Percentiles rank a stretch among this genome's conserved stretches.
phyloP scores from a whole-genome alignment of 92 coral and sea anemone genomes.

The Zoanthus gigantus region DNA sequence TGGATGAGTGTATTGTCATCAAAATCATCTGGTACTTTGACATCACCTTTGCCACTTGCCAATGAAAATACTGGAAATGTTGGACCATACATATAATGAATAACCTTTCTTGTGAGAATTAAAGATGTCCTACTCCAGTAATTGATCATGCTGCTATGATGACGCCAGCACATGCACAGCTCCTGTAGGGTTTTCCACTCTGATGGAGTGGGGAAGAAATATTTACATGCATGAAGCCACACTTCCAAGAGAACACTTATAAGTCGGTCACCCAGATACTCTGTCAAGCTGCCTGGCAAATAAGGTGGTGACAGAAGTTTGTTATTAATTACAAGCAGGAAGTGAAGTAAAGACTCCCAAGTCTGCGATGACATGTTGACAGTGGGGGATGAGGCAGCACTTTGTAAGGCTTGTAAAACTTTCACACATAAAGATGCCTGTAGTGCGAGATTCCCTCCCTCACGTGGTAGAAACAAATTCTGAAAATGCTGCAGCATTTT shows the following conservation, averaged over 20 bases:
- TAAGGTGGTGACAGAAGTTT: conserved; percentile 90
- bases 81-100: conserved; percentile 90
- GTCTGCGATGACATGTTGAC: conserved; percentile 76
- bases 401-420: conserved; percentile 83
- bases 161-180: conserved; percentile 95
- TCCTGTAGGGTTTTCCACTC: conserved; percentile 98
- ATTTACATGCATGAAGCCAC: conserved; percentile 91
- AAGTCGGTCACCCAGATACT: conserved; percentile 86
- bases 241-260: conserved; percentile 89
- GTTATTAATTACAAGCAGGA: conserved; percentile 84
- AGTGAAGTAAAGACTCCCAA: conserved; percentile 89
- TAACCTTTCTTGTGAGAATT: conserved; percentile 81
- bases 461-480: conserved; percentile 84
- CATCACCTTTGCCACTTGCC: conserved; percentile 81
- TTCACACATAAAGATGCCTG: conserved; percentile 94
- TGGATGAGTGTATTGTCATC: conserved; percentile 82
- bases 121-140: conserved; percentile 92
- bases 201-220: conserved; percentile 92
- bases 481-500: conserved; percentile 91
- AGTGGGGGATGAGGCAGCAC: conserved; percentile 64
- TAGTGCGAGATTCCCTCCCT: conserved; percentile 88
- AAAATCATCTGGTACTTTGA: conserved; percentile 80
- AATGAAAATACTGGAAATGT: conserved; percentile 75
- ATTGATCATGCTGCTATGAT: conserved; percentile 89
- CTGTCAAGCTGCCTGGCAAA: conserved; percentile 88